Conservation (phyloP, 2,888 invertebrate species). For the Ornithoptera alexandrae region DNA sequence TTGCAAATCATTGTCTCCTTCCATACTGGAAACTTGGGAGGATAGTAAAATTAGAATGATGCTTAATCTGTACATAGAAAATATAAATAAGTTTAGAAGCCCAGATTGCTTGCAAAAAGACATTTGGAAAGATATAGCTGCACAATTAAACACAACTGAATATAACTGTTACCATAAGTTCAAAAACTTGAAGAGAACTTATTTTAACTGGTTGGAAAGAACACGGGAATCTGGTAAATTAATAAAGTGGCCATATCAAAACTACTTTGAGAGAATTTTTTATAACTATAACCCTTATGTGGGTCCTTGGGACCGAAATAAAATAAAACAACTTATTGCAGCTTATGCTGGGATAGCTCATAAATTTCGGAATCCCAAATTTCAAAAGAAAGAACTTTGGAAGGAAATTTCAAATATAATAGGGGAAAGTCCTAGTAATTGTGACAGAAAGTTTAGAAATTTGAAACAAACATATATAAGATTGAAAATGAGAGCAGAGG, state of each 20-base stretch:
- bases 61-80: slow-evolving; percentile 64
- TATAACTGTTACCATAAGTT: slow-evolving; percentile 72
- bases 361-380: slow-evolving; percentile 64
- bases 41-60: slow-evolving; percentile 59
- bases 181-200: slow-evolving; percentile 68
- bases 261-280: slow-evolving; percentile 69
- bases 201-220: slow-evolving; percentile 61
- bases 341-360: slow-evolving; percentile 60
- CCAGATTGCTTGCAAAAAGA: slow-evolving; percentile 62
- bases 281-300: slow-evolving; percentile 57
- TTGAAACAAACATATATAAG: slow-evolving; percentile 68
- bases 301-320: slow-evolving; percentile 60
- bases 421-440: slow-evolving; percentile 53
- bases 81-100: slow-evolving; percentile 56
- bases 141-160: slow-evolving; percentile 58
- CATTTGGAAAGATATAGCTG: slow-evolving; percentile 69
- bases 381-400: slow-evolving; percentile 70
- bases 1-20: slow-evolving; percentile 53
- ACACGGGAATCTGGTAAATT: slow-evolving; percentile 56
- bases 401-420: slow-evolving; percentile 58
- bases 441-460: slow-evolving; percentile 72
- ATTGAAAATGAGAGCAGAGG: slow-evolving; percentile 53
- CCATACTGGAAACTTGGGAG: slow-evolving; percentile 64
- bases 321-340: slow-evolving; percentile 57
- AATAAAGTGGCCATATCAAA: slow-evolving; percentile 66